Conservation (phyloP, 2,113 vertebrate genomes). For the Pontoporia blainvillei region DNA sequence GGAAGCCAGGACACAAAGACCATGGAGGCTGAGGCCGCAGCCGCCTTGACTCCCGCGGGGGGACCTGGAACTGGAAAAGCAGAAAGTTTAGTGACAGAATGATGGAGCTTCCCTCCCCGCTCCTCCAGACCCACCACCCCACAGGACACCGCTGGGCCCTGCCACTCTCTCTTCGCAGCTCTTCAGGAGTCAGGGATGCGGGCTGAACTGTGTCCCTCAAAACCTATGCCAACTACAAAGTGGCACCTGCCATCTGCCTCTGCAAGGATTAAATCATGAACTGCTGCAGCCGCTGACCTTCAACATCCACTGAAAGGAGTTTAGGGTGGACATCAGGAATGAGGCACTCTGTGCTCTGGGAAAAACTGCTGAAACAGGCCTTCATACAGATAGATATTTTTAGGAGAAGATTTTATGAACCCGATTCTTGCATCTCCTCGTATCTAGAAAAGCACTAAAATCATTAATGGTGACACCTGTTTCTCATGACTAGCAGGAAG, state of each 20-base stretch:
- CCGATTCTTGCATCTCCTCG: neutral
- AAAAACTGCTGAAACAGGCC: neutral
- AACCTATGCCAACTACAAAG: neutral
- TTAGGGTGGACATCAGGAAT: neutral
- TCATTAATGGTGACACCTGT: neutral
- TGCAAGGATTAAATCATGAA: neutral
- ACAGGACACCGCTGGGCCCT: fast-evolving
- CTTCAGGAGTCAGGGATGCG: fast-evolving
- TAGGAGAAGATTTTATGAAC: neutral
- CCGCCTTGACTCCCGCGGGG: slow-evolving; percentile 95
- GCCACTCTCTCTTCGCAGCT: fast-evolving
- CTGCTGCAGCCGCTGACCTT: neutral
- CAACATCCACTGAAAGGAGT: neutral
- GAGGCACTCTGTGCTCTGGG: neutral
- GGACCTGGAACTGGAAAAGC: slow-evolving; percentile 91
- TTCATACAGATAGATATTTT: neutral
- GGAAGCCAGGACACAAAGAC: slow-evolving; percentile 98
- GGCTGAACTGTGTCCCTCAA: neutral
- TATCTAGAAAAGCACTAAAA: neutral
- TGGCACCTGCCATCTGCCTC: neutral
- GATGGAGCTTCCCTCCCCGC: neutral
- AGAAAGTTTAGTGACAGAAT: neutral
- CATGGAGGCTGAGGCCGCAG: slow-evolving; percentile 91
- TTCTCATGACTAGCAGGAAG: neutral
- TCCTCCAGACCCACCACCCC: fast-evolving